Conservation (phyloP, 2,797 vertebrate species). For the Pteropus rufus region DNA sequence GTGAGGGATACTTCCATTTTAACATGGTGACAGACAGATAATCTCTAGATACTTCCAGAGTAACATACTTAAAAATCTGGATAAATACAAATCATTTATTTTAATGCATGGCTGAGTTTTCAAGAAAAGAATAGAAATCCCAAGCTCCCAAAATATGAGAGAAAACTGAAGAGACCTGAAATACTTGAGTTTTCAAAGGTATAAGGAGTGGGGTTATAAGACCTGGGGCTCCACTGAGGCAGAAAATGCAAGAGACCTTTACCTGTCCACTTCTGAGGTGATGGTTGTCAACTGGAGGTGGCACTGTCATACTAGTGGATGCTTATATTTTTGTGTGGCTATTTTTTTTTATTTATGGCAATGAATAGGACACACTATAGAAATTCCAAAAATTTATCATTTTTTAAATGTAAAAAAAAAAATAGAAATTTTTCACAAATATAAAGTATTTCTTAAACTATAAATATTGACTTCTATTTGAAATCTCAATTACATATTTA, state of each 20-base stretch:
- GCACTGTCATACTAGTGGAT: fast-evolving
- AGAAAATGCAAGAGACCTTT: background rate
- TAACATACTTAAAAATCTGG: background rate
- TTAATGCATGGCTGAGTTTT: background rate
- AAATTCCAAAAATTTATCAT: background rate
- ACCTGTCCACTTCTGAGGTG: background rate
- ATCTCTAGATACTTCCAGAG: background rate
- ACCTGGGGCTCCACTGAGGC: fast-evolving
- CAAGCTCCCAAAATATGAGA: background rate
- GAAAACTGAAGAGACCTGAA: background rate
- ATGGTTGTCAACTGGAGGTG: fast-evolving
- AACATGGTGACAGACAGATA: background rate
- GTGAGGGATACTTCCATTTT: background rate
- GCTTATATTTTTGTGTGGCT: background rate
- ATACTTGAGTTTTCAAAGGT: background rate
- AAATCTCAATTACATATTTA: background rate
- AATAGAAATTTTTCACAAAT: no score
- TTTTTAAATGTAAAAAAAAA: background rate
- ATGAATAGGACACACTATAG: background rate
- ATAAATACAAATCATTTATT: background rate
- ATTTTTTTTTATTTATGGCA: background rate
- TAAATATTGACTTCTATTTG: background rate
- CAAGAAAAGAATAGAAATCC: background rate
- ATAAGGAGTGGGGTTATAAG: fast-evolving
- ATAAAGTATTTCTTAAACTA: background rate